phyloP scores from a whole-genome alignment of 2,888 invertebrate species.

The Tanypteryx hageni region DNA sequence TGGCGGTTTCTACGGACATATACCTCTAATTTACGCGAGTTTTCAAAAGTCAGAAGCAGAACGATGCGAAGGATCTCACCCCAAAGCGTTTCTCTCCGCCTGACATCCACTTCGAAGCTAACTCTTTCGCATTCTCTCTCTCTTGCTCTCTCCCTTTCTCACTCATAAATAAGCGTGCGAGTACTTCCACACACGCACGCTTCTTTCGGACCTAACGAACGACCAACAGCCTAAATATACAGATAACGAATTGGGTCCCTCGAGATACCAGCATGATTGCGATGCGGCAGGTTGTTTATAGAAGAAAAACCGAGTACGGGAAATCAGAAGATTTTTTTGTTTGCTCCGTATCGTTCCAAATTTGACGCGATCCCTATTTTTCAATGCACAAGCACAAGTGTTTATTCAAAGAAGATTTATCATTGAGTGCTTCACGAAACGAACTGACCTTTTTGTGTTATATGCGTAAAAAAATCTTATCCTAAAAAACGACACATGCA shows the following conservation, averaged over 20 bases:
- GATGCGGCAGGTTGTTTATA: neutral
- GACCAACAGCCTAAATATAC: neutral
- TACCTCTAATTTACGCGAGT: neutral
- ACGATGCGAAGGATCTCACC: neutral
- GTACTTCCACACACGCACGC: neutral
- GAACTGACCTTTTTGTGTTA: neutral
- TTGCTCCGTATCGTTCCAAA: neutral
- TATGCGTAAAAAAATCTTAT: conserved; percentile 15
- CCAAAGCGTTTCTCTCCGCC: neutral
- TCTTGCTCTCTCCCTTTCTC: too few relatives aligned
- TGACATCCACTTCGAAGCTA: neutral
- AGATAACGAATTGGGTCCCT: conserved; percentile 14
- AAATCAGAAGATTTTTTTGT: neutral
- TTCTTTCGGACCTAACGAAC: neutral
- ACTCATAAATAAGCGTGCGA: too few relatives aligned
- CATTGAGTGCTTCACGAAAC: neutral
- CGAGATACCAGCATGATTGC: neutral
- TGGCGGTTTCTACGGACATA: neutral
- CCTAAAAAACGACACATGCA: conserved; percentile 29
- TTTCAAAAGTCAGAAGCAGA: neutral
- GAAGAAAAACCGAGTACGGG: neutral
- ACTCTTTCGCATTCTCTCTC: neutral
- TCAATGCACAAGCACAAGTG: neutral
- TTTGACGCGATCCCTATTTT: neutral
- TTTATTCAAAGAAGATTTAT: neutral